Evolutionary conservation across 2,797 vertebrate species (phyloP), one percentile per base, ranked within the genome.

Genomic region (Lutjanus campechanus): DNA sequence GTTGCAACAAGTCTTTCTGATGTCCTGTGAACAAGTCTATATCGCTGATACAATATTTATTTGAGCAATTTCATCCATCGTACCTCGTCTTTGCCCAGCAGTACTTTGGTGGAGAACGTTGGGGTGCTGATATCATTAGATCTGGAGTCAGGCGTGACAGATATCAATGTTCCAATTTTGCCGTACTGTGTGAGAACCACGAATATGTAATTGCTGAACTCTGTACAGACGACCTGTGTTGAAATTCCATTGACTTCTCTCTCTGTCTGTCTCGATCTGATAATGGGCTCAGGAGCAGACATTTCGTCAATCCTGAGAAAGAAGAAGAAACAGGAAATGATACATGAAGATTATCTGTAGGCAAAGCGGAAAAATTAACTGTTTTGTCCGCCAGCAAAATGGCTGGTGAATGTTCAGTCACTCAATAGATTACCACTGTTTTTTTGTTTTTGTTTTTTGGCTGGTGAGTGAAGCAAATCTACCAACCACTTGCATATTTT

Each of bases 51-150:
- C n/a, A 69, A 78, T 80, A 81, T 80, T 81, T 67, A 82, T 85
- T 47, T 25, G 44, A 88, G 44, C 58, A 65, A 68, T 75, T 82
- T 84, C 46, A 77, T 47, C 44, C 13, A 69, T 43, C 47, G 15
- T 96, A 99, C 98, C 97, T 99, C 98, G n/a, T 99, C 98, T 91
- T 96, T 97, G 88, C 98, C 98, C 43, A 99, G 95, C 2, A 99
- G 95, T 17, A 99, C 97, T 94, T 94, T 97, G 0, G 97, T 98
- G 68, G 96, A 96, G 68, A 97, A 95, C 1, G 95, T 82, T 0
- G 97, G 94, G 22, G 92, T 96, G 93, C 92, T 95, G 90, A 98
- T 85, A 13, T 96, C 97, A 76, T 94, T 92, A 2, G 96, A 90
- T 65, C 93, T 82, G 0, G 90, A 90, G 87, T 96, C 96, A 65